Evolutionary conservation across 2,888 invertebrate species (phyloP).

Genomic region (Lacanobia oleracea): DNA sequence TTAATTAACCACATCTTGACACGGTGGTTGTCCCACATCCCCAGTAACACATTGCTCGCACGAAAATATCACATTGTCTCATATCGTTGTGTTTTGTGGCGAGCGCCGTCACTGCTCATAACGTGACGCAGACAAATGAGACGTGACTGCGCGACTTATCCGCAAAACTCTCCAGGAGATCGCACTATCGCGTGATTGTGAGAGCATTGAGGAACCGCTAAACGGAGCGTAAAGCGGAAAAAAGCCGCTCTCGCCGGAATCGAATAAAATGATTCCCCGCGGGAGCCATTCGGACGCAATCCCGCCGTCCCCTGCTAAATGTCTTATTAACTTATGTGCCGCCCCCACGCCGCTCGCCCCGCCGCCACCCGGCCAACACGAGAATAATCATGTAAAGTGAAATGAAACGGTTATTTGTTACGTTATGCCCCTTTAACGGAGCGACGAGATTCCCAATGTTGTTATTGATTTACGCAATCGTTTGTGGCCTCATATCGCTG

Average conservation of each 20-base stretch:
- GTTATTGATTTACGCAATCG: constrained; percentile 83
- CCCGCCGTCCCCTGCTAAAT: constrained; percentile 91
- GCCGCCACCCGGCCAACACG: constrained; percentile 80
- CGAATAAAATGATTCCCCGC: constrained; percentile 94
- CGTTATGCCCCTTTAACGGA: constrained; percentile 86
- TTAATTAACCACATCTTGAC: constrained; percentile 51
- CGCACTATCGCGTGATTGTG: constrained; percentile 78
- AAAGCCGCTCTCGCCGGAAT: constrained; percentile 91
- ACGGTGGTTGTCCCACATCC: constrained; percentile 69
- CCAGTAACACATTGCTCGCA: constrained; percentile 71
- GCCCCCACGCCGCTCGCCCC: constrained; percentile 76
- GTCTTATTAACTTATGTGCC: constrained; percentile 90
- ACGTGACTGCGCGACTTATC: constrained; percentile 75
- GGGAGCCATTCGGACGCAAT: constrained; percentile 93
- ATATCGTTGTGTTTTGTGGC: constrained; percentile 75
- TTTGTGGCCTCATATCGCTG: constrained; percentile 77
- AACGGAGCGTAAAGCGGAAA: constrained; percentile 90
- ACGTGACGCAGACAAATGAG: constrained; percentile 77
- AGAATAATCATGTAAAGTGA: constrained; percentile 91
- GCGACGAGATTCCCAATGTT: constrained; percentile 80
- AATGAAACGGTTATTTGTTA: constrained; percentile 91
- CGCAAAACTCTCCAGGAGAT: constrained; percentile 66
- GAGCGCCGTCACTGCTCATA: constrained; percentile 77
- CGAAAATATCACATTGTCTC: constrained; percentile 71
- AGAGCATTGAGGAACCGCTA: constrained; percentile 83